These are phyloP conservation scores for Glareola pratincola DNA, from an alignment of 2,113 vertebrate genomes.

Conservation along the genomic window DNA sequence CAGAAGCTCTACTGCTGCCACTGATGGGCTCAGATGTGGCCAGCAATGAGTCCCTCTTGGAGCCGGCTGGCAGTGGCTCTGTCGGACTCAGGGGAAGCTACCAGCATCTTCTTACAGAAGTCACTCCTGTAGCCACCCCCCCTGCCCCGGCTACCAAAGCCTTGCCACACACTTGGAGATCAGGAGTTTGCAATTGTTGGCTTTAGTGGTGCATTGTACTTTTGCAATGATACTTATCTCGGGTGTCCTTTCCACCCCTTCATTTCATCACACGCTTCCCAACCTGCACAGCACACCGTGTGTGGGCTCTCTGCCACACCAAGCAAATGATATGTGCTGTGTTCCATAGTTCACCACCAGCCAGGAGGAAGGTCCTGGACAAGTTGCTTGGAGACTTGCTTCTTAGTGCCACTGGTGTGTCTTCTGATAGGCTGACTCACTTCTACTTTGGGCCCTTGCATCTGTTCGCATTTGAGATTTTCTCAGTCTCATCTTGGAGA, in stretches of 20 bases:
- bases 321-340: fast-evolving
- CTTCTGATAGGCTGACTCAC: neutral
- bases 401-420: neutral
- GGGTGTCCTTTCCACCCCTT: neutral
- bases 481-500: neutral
- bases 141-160: neutral
- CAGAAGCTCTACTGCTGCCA: fast-evolving
- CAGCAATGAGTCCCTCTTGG: fast-evolving
- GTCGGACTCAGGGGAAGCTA: fast-evolving
- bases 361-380: neutral
- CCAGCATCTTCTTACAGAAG: neutral
- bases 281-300: fast-evolving
- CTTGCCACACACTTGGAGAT: neutral
- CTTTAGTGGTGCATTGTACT: neutral
- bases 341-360: neutral
- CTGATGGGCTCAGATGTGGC: neutral
- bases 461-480: neutral
- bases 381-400: neutral
- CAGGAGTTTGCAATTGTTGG: neutral
- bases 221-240: neutral
- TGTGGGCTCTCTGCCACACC: neutral
- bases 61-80: neutral
- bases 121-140: neutral
- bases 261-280: neutral
- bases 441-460: fast-evolving